These are phyloP conservation scores for Noturus placidus DNA, from an alignment of 2,113 vertebrate genomes.

Conservation along the genomic window DNA sequence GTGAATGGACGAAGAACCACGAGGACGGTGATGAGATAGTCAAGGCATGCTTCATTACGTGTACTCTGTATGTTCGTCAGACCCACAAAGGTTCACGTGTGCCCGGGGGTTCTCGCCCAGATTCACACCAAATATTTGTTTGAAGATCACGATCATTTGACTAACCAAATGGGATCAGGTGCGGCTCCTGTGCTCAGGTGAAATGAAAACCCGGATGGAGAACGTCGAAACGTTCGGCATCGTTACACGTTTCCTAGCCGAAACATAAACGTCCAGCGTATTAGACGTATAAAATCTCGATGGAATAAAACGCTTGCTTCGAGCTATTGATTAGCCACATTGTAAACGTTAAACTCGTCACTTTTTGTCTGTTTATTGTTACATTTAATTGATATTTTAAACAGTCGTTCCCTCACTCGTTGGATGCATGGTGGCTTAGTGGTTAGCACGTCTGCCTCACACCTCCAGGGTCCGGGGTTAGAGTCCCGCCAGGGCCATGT, in stretches of 20 bases:
- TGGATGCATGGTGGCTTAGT: no score
- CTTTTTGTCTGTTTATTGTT: neutral
- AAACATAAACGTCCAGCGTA: neutral
- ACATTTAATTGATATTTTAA: neutral
- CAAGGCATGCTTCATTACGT: neutral
- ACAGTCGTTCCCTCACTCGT: neutral
- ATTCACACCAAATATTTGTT: conserved; percentile 4
- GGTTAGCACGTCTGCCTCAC: no score
- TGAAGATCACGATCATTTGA: conserved; percentile 7
- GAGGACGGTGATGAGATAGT: neutral
- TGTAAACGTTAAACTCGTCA: neutral
- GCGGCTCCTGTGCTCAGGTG: neutral
- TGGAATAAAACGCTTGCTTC: neutral
- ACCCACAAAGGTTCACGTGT: neutral
- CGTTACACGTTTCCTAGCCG: neutral
- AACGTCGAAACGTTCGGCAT: neutral
- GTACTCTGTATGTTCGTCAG: neutral
- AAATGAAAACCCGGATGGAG: neutral
- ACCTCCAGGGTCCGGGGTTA: no score
- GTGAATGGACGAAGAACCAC: neutral
- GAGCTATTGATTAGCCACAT: neutral
- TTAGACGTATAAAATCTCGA: neutral
- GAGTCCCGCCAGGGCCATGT: no score
- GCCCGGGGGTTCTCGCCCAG: neutral
- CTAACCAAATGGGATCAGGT: conserved; percentile 13